phyloP scores from a whole-genome alignment of 2,888 invertebrate species.

The Anarsia innoxiella region DNA sequence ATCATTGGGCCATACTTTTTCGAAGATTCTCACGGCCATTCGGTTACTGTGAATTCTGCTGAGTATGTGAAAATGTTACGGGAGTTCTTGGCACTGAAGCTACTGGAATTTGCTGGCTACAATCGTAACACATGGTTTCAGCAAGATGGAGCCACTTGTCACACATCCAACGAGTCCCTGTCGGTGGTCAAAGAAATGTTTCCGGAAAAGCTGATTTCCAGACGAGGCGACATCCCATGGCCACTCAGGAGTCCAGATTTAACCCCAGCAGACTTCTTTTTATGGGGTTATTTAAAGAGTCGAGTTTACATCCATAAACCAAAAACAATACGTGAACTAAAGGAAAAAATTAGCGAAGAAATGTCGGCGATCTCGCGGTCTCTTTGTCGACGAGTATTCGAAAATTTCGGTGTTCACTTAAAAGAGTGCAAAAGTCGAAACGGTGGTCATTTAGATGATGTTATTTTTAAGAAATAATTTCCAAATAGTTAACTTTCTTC shows the following conservation, averaged over 20 bases:
- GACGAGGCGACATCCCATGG: slow-evolving; percentile 13
- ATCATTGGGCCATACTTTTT: slow-evolving; percentile 19
- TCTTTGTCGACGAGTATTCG: background rate
- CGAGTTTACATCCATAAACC: slow-evolving; percentile 17
- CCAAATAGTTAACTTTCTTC: background rate
- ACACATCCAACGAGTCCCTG: slow-evolving; percentile 18
- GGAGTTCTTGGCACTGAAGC: slow-evolving; percentile 16
- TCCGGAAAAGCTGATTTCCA: slow-evolving; percentile 10
- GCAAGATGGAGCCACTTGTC: slow-evolving; percentile 20
- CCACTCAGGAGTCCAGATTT: slow-evolving; percentile 4
- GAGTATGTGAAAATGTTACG: slow-evolving; percentile 18
- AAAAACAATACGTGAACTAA: background rate
- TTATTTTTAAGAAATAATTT: slow-evolving; percentile 11
- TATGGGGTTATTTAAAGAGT: slow-evolving; percentile 11
- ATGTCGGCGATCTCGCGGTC: slow-evolving; percentile 6
- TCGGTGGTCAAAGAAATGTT: slow-evolving; percentile 10
- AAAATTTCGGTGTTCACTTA: background rate
- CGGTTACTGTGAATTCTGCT: slow-evolving; percentile 19
- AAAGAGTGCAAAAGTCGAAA: slow-evolving; percentile 1
- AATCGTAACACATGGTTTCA: slow-evolving; percentile 19
- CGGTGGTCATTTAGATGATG: slow-evolving; percentile 6
- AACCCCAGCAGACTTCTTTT: slow-evolving; percentile 6
- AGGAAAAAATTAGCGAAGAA: slow-evolving; percentile 4
- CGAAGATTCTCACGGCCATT: slow-evolving; percentile 17
- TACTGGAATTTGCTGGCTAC: slow-evolving; percentile 19